These are phyloP conservation scores for Synanthedon myopaeformis DNA, from an alignment of 2,888 invertebrate genomes.

Conservation along the genomic window DNA sequence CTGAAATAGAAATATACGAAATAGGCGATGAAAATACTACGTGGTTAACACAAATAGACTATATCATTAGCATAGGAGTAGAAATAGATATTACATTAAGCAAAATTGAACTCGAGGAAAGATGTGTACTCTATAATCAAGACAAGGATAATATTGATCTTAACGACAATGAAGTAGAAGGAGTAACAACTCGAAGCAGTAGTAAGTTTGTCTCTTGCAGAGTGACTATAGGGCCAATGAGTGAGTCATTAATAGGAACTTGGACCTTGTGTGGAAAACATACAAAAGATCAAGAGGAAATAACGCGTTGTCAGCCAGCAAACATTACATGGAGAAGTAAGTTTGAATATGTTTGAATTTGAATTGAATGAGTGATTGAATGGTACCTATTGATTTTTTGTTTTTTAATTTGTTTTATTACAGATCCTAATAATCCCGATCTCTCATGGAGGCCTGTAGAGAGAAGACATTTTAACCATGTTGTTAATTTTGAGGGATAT, in stretches of 20 bases:
- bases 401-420: neutral
- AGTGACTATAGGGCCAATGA: slow-evolving; percentile 20
- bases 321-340: slow-evolving; percentile 20
- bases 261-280: slow-evolving; percentile 18
- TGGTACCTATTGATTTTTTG: neutral
- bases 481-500: slow-evolving; percentile 21
- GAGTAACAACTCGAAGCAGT: slow-evolving; percentile 11
- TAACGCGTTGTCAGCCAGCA: slow-evolving; percentile 17
- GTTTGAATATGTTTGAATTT: neutral
- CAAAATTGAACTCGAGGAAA: slow-evolving; percentile 12
- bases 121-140: slow-evolving; percentile 11
- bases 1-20: too few species aligned
- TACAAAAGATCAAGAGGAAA: slow-evolving; percentile 7
- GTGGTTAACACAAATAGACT: slow-evolving; percentile 5
- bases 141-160: neutral
- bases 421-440: slow-evolving; percentile 2
- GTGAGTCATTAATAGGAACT: slow-evolving; percentile 13
- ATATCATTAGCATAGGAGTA: slow-evolving; percentile 1
- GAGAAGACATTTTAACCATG: slow-evolving; percentile 9
- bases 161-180: slow-evolving; percentile 2
- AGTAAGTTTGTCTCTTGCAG: slow-evolving; percentile 20
- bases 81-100: slow-evolving; percentile 14
- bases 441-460: neutral
- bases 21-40: neutral
- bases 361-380: neutral